Evolutionary conservation across 2,113 vertebrate genomes (phyloP), one percentile per base, ranked within the genome.

Genomic region (Heterotilapia buettikoferi): DNA sequence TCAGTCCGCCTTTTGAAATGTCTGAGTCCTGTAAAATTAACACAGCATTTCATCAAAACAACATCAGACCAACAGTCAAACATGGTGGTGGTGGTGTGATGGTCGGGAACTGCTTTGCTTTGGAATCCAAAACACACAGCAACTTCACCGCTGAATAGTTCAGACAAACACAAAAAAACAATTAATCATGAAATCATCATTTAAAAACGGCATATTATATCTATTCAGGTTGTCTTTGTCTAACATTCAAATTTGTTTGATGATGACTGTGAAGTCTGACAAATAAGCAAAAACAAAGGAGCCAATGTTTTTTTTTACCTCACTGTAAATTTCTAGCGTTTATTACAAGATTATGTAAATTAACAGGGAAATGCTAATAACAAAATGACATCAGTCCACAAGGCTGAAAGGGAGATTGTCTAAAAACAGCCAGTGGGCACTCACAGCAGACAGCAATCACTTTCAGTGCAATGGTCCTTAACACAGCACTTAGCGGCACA

Each of bases 401-500:
- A 56, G 6, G 16, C 26, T 80, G 38, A 80, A 24, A 54, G 26
- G 50, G 24, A 57, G 85, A 38, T 45, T 73, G 18, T 31, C 29
- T 26, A 66, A 50, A 81, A 80, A 56, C 84, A 54, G 86, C 29
- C 38, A 24, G 66, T n/a, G 61, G 63, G 84, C 86, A 80, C 90
- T 93, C 83, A 29, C 10, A 7, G 81, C 81, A 66, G 82, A 82
- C 83, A 71, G 86, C 81, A 92, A 87, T 90, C 85, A 31, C 89
- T 91, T 85, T 84, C 86, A 88, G 87, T 18, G 71, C 80, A 76
- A 36, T 85, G 88, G 91, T 84, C 89, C 93, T 95, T 92, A 92
- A 92, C 93, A 61, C 43, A 19, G 56, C 91, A 90, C 91, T 94
- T 90, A 88, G 88, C 9, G 52, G n/a, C 84, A 26, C 84, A 56